phyloP scores from a whole-genome alignment of 2,797 vertebrate species.

The Phrynocephalus forsythii region DNA sequence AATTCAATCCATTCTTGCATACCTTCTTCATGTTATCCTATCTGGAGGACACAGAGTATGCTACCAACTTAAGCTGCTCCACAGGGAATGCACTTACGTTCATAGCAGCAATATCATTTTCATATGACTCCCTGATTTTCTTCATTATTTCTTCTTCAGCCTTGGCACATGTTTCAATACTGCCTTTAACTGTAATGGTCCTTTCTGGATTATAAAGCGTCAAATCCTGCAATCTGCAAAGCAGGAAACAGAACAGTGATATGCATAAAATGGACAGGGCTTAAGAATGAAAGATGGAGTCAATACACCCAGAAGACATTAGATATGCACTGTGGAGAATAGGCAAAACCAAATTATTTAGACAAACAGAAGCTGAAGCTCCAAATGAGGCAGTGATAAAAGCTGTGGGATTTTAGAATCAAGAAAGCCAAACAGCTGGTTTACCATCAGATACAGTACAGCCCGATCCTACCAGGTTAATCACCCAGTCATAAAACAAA shows the following conservation, averaged over 20 bases:
- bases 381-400: neutral
- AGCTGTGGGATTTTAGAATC: neutral
- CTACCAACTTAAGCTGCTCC: neutral
- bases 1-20: neutral
- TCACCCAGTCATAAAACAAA: neutral
- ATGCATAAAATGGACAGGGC: conserved; percentile 28
- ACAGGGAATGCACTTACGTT: conserved; percentile 84
- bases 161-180: conserved; percentile 88
- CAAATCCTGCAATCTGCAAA: conserved; percentile 91
- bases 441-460: neutral
- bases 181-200: conserved; percentile 95
- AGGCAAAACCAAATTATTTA: fast-evolving
- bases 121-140: conserved; percentile 97
- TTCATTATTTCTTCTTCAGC: conserved; percentile 98
- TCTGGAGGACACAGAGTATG: neutral
- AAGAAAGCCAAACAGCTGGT: neutral
- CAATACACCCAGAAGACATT: fast-evolving
- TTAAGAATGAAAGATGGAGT: conserved; percentile 4
- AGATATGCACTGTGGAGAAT: neutral
- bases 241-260: conserved; percentile 37
- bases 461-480: neutral
- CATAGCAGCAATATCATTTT: conserved; percentile 98
- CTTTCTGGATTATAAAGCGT: conserved; percentile 97
- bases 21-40: neutral
- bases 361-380: neutral